Conservation (phyloP, 2,888 invertebrate genomes). For the Phragmatobia fuliginosa region DNA sequence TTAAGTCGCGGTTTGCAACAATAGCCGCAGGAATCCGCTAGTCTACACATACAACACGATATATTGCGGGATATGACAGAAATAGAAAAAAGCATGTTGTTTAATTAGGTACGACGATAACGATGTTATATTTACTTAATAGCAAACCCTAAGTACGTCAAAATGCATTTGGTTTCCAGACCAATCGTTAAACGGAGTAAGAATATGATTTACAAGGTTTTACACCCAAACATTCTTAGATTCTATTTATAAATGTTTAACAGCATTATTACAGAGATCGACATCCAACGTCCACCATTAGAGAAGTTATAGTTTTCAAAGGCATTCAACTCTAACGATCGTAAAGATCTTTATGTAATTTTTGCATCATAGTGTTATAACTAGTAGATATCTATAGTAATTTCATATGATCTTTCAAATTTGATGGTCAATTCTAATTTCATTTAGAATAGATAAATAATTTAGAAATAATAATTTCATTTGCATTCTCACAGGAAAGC, state of each 20-base stretch:
- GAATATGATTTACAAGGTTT: conserved; percentile 40
- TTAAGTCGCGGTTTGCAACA: no score
- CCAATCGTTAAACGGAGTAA: neutral
- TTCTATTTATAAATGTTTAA: conserved; percentile 44
- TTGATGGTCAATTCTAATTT: no score
- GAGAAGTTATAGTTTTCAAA: conserved; percentile 47
- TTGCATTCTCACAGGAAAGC: neutral
- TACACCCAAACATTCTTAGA: conserved; percentile 34
- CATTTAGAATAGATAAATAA: no score
- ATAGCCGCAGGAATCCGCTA: no score
- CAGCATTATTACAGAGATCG: conserved; percentile 43
- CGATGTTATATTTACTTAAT: neutral
- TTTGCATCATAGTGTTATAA: conserved; percentile 34
- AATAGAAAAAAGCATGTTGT: neutral
- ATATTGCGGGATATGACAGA: no score
- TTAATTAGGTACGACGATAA: neutral
- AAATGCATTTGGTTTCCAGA: neutral
- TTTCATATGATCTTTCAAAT: no score
- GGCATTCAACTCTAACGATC: conserved; percentile 49
- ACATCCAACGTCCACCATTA: conserved; percentile 37
- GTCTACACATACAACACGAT: no score
- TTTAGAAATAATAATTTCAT: no score
- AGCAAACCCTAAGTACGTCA: neutral
- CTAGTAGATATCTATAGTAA: neutral
- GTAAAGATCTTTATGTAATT: conserved; percentile 37